Conservation (phyloP, 2,888 invertebrate genomes). For the Brenthis hecate region DNA sequence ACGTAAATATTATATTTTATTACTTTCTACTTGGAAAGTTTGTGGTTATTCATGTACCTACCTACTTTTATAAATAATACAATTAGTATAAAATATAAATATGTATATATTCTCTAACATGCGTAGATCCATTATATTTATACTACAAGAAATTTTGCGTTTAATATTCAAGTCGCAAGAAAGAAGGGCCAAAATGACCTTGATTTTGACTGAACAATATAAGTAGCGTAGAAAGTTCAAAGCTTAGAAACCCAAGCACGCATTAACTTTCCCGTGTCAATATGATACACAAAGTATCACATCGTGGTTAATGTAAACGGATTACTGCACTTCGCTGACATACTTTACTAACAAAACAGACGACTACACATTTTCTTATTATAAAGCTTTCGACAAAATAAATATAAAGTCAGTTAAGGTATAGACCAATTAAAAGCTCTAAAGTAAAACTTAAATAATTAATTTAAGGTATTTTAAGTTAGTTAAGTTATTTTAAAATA, state of each 20-base stretch:
- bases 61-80: no score
- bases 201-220: constrained; percentile 42
- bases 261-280: constrained; percentile 48
- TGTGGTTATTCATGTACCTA: no score
- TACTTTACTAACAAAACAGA: constrained; percentile 14
- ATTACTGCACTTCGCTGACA: constrained; percentile 30
- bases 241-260: constrained; percentile 48
- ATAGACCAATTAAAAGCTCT: no score
- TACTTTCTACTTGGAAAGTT: no score
- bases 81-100: no score
- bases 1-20: no score
- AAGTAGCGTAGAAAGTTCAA: constrained; percentile 47
- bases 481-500: no score
- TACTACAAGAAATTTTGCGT: no score
- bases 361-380: neutral
- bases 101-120: no score
- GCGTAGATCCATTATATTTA: no score
- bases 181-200: constrained; percentile 46
- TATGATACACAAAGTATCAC: constrained; percentile 37
- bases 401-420: neutral
- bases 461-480: no score
- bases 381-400: constrained; percentile 1
- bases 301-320: constrained; percentile 36
- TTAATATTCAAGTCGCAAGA: constrained; percentile 39
- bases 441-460: no score